Evolutionary conservation across 2,797 vertebrate species (phyloP), one percentile per base, ranked within the genome.

Genomic region (Limnodromus scolopaceus): DNA sequence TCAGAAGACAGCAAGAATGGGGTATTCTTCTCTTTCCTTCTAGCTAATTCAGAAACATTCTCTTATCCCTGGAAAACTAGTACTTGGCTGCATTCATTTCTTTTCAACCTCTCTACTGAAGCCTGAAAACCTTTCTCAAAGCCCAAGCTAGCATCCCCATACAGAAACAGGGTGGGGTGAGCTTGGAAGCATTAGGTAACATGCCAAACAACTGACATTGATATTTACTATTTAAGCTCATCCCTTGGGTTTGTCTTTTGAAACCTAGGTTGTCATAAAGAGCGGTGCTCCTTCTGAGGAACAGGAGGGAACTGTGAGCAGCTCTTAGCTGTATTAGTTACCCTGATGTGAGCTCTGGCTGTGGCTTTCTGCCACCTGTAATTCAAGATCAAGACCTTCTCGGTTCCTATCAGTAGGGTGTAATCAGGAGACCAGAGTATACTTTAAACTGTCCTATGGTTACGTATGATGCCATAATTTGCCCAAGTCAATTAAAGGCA

Each of bases 1-100:
- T 98, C 49, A 97, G 92, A 78, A 97, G 98, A 78, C 96, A 96
- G 55, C 97, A 96, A 16, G 96, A 98, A 41, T 95, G 91, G 87
- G 97, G 99, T 99, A 97, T 74, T 84, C 77, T 48, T 66, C 45
- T 79, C 57, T 48, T 75, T 18, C 60, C 49, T 17, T 23, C 30
- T 38, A 39, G 32, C 84, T 70, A 7, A 48, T 55, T 72, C 23
- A 19, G 58, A 83, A 89, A 36, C 34, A 8, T 46, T 66, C 41
- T 60, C 4, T 2, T 6, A 3, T 24, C 30, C 24, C 63, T 49
- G 13, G 64, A 53, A 54, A 84, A 71, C 13, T 51, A 30, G 41
- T 54, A 19, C 11, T 49, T 64, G 20, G 17, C 30, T 78, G 38
- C 12, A 6, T 43, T 70, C 2, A 1, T 25, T 34, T 68, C 45